Evolutionary conservation across 2,888 invertebrate genomes (phyloP).

Genomic region (Alsophila aescularia): DNA sequence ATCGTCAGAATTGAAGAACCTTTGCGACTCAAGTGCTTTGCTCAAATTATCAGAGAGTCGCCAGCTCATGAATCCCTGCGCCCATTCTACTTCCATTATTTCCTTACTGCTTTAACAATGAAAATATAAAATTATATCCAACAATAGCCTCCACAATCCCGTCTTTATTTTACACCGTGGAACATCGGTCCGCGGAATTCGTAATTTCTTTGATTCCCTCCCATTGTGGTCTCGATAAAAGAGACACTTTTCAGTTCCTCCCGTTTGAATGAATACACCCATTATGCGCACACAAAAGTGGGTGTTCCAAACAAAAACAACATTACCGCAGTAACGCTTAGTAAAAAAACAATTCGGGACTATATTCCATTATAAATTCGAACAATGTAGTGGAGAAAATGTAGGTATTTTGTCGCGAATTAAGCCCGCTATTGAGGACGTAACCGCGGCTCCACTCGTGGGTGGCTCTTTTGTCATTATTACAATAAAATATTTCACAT

Average conservation of each 20-base stretch:
- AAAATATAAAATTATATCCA: constrained; percentile 46
- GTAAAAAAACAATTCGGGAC: constrained; percentile 71
- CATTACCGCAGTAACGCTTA: constrained; percentile 63
- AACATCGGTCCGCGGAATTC: constrained; percentile 64
- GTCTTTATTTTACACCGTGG: constrained; percentile 76
- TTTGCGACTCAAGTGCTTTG: no score
- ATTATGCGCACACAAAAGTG: constrained; percentile 80
- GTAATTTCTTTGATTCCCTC: constrained; percentile 81
- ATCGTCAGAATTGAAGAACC: no score
- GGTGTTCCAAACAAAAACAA: constrained; percentile 78
- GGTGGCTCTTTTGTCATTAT: no score
- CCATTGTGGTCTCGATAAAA: constrained; percentile 80
- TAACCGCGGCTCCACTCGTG: neutral
- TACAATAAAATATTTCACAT: no score
- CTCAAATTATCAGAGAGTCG: no score
- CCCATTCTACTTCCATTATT: constrained; percentile 26
- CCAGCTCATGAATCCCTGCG: neutral
- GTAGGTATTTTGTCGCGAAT: constrained; percentile 57
- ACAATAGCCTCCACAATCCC: constrained; percentile 50
- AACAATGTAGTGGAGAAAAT: constrained; percentile 64
- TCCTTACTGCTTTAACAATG: constrained; percentile 25
- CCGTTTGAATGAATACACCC: constrained; percentile 80
- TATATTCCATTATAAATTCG: constrained; percentile 68
- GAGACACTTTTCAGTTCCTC: constrained; percentile 78
- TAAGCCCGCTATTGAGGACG: constrained; percentile 22